Conservation (phyloP, 2,113 vertebrate species). For the human (Homo sapiens) region GRCh38 chr1:72348501-72349000, state of each 20-base stretch:
- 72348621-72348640: neutral
- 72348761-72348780: neutral
- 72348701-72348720: neutral
- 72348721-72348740: neutral
- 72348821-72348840: neutral
- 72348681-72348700: neutral
- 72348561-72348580: neutral
- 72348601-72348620: neutral
- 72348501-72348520: neutral
- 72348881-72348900: neutral
- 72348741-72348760: neutral
- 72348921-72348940: conserved; percentile 24
- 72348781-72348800: neutral
- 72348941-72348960: neutral
- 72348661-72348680: neutral
- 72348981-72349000: conserved; percentile 38
- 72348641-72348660: neutral
- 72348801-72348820: neutral
- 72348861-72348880: neutral
- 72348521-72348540: neutral
- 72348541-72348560: neutral
- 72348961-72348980: conserved; percentile 30
- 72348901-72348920: neutral
- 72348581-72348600: neutral
- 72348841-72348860: neutral